These are phyloP conservation scores for Sebastes itinus DNA, from an alignment of 2,797 vertebrate genomes.

Conservation along the genomic window DNA sequence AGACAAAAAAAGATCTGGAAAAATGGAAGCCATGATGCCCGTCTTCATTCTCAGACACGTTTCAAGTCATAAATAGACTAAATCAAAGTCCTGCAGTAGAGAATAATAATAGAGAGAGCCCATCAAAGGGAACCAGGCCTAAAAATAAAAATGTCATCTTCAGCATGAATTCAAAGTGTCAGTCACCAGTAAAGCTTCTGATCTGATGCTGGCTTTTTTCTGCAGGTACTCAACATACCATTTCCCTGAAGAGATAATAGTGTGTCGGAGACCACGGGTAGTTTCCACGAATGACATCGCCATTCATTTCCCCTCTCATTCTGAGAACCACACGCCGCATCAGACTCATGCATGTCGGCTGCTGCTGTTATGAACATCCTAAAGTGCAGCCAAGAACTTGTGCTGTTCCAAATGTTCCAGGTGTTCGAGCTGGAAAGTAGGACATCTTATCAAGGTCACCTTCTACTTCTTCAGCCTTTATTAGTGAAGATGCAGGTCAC, in stretches of 20 bases:
- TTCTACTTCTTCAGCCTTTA: not conserved
- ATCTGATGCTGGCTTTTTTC: conserved; percentile 39
- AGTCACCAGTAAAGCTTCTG: not conserved
- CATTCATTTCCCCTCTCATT: conserved; percentile 55
- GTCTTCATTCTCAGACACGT: not conserved
- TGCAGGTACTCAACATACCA: not conserved
- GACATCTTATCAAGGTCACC: not conserved
- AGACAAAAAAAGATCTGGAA: too few species aligned
- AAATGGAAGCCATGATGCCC: not conserved
- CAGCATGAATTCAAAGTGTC: not conserved
- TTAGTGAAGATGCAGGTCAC: not conserved
- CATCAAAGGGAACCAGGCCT: conserved; percentile 10
- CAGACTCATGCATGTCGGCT: not conserved
- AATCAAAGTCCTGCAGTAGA: not conserved
- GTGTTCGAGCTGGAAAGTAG: not conserved
- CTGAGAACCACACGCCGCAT: conserved; percentile 53
- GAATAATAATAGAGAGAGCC: conserved; percentile 14
- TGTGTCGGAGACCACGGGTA: conserved; percentile 14
- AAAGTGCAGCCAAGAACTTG: not conserved
- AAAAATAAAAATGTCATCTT: conserved; percentile 41
- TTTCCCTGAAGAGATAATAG: conserved; percentile 49
- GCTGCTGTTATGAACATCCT: not conserved
- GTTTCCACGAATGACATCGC: conserved; percentile 53
- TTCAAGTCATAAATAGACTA: not conserved
- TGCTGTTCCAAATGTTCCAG: not conserved